These are phyloP conservation scores for Speoplatyrhinus poulsoni DNA, from an alignment of 2,113 vertebrate species.

Conservation along the genomic window DNA sequence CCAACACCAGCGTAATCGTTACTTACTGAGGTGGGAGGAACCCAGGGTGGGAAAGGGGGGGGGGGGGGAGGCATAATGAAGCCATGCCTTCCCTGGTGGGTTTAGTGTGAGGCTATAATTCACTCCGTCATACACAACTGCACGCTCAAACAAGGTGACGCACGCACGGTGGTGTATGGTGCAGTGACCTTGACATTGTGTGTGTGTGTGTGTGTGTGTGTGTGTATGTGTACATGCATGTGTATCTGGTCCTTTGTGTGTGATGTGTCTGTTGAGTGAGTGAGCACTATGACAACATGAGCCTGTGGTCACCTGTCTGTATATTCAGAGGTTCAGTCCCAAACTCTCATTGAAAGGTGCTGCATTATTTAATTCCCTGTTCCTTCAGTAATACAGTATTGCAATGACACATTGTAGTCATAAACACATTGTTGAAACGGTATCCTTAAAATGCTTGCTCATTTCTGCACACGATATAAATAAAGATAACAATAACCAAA, in stretches of 20 bases:
- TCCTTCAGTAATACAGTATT: too few species aligned
- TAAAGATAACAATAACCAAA: too few species aligned
- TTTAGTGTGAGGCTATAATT: constrained; percentile 63
- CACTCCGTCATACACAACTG: constrained; percentile 43
- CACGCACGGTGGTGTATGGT: constrained; percentile 32
- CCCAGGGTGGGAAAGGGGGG: constrained; percentile 1
- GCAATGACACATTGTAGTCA: too few species aligned
- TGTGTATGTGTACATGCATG: too few species aligned
- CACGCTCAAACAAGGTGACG: neutral
- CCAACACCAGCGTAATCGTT: constrained; percentile 33
- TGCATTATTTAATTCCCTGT: too few species aligned
- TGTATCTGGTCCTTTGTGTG: constrained; percentile 19
- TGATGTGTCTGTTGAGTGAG: neutral
- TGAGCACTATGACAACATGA: neutral
- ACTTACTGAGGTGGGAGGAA: constrained; percentile 30
- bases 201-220: constrained; percentile 16
- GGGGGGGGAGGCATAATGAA: constrained; percentile 53
- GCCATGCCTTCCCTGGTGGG: constrained; percentile 52
- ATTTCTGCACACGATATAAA: too few species aligned
- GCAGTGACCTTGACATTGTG: constrained; percentile 63
- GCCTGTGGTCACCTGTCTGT: constrained; percentile 18
- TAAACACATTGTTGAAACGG: too few species aligned
- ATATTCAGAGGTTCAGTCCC: constrained; percentile 10
- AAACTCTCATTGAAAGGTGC: too few species aligned
- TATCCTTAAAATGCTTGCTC: too few species aligned